These are phyloP conservation scores for Xylophagus ater DNA, from an alignment of 2,888 invertebrate species.

Conservation along the genomic window DNA sequence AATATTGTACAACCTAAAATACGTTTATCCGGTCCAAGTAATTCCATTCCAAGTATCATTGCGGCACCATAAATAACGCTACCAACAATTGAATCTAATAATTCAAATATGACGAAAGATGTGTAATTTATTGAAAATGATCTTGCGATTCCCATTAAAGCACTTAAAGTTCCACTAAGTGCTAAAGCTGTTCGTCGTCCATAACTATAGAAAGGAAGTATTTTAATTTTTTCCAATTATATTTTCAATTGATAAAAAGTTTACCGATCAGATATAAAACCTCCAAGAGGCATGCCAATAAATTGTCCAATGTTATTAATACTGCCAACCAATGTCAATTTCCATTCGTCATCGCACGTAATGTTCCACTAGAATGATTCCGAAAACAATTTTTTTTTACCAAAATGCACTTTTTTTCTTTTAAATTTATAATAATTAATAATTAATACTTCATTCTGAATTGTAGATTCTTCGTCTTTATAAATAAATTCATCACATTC, in stretches of 20 bases:
- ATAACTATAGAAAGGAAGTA: too few species aligned
- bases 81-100: conserved; percentile 56
- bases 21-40: conserved; percentile 61
- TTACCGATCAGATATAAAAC: conserved; percentile 55
- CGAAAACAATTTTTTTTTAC: neutral
- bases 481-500: conserved; percentile 47
- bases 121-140: conserved; percentile 58
- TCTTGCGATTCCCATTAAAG: conserved; percentile 53
- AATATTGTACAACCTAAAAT: conserved; percentile 60
- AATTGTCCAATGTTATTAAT: conserved; percentile 64
- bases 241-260: neutral
- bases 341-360: conserved; percentile 57
- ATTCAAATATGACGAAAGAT: conserved; percentile 58
- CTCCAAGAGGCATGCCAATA: conserved; percentile 54
- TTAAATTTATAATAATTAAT: neutral
- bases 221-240: too few species aligned
- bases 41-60: conserved; percentile 63
- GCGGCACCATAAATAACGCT: conserved; percentile 61
- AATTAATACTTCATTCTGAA: conserved; percentile 49
- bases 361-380: conserved; percentile 47
- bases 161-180: conserved; percentile 44
- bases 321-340: conserved; percentile 60
- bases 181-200: conserved; percentile 52
- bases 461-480: conserved; percentile 46
- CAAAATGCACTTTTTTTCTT: neutral